A percentile compares a stretch with the other conserved stretches of the same genome.
These are phyloP conservation scores for Vanessa tameamea DNA, from an alignment of 1,140 invertebrate species.

Conservation along the genomic window DNA sequence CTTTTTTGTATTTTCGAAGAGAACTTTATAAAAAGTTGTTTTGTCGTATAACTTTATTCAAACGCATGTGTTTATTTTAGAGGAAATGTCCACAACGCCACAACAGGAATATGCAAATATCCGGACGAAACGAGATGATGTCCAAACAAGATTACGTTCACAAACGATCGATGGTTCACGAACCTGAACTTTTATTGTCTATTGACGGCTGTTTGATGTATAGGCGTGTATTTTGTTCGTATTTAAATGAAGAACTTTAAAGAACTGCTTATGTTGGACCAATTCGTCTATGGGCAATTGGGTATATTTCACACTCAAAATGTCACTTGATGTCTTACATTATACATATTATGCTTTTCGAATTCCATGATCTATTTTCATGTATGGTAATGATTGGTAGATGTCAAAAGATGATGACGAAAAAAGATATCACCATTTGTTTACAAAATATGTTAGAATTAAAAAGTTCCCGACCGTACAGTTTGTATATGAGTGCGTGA, in stretches of 20 bases:
- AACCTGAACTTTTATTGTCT: slow-evolving; percentile 12
- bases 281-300: no score
- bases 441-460: no score
- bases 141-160: slow-evolving; percentile 62
- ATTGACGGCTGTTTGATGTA: slow-evolving; percentile 14
- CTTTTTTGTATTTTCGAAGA: background rate
- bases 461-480: no score
- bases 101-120: slow-evolving; percentile 69
- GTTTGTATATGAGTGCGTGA: no score
- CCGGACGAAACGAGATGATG: slow-evolving; percentile 49
- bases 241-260: background rate
- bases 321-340: no score
- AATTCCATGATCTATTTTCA: no score
- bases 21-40: background rate
- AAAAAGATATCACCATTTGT: no score
- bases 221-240: background rate
- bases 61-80: slow-evolving; percentile 27
- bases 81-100: slow-evolving; percentile 21
- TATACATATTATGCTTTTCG: no score
- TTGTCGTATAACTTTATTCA: background rate
- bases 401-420: no score
- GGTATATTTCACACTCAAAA: no score
- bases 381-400: no score
- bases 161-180: slow-evolving; percentile 40
- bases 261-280: background rate